A percentile compares a stretch with the other conserved stretches of the same genome.
phyloP scores from a whole-genome alignment of 2,888 invertebrate species.

The Brachyptera putata region DNA sequence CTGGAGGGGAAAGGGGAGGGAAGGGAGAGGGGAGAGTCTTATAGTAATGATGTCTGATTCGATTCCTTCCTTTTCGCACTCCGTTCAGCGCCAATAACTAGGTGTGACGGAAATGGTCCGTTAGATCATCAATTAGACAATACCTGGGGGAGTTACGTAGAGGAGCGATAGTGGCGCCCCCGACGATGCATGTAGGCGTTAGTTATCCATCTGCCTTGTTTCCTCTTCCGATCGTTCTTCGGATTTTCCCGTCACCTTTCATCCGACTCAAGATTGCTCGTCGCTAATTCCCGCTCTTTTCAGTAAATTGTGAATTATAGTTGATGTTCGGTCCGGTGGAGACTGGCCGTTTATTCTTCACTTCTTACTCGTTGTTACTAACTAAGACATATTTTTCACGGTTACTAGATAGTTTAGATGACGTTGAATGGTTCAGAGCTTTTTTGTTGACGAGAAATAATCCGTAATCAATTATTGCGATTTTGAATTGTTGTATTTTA shows the following conservation, averaged over 20 bases:
- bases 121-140: conserved; percentile 31
- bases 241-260: conserved; percentile 26
- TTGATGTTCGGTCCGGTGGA: not conserved
- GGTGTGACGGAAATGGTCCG: conserved; percentile 29
- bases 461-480: too few species aligned
- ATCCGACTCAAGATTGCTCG: conserved; percentile 26
- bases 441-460: too few species aligned
- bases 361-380: too few species aligned
- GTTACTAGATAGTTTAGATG: too few species aligned
- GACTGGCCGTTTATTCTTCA: too few species aligned
- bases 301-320: conserved; percentile 4
- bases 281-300: not conserved
- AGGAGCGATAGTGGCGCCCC: too few species aligned
- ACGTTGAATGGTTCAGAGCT: too few species aligned
- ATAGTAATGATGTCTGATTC: not conserved
- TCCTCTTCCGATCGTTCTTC: conserved; percentile 25
- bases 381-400: too few species aligned
- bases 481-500: too few species aligned
- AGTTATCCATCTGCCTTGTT: conserved; percentile 19
- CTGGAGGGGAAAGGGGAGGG: too few species aligned
- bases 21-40: too few species aligned
- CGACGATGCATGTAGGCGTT: not conserved
- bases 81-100: conserved; percentile 16
- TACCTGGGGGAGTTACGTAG: conserved; percentile 30
- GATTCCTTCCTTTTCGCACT: not conserved